phyloP scores from a whole-genome alignment of 1,140 invertebrate genomes.

The Hyles euphorbiae region DNA sequence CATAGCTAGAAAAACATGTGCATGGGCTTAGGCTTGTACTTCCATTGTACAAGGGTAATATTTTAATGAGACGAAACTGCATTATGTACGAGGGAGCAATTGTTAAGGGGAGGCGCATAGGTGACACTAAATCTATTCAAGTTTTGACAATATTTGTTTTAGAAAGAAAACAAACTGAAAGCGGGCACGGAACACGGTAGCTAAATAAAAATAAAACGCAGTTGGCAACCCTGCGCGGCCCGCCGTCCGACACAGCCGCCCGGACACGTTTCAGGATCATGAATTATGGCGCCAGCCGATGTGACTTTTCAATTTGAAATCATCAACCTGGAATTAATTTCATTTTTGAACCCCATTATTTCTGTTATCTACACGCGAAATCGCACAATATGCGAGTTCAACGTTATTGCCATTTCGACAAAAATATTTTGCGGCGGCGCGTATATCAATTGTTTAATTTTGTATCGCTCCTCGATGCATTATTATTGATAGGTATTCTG shows the following conservation, averaged over 20 bases:
- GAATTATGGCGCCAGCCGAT: constrained; percentile 73
- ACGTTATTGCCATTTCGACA: constrained; percentile 62
- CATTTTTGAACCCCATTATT: constrained; percentile 76
- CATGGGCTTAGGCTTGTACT: constrained; percentile 14
- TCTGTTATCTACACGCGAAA: constrained; percentile 69
- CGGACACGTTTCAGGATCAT: constrained; percentile 74
- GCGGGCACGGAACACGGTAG: background rate
- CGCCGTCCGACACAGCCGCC: constrained; percentile 64
- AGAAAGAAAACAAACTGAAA: no score
- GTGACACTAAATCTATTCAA: no score
- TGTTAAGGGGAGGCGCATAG: no score
- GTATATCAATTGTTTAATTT: constrained; percentile 34
- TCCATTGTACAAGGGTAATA: no score
- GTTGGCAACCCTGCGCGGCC: constrained; percentile 44
- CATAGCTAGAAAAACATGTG: constrained; percentile 1
- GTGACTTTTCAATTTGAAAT: constrained; percentile 76
- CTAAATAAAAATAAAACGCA: constrained; percentile 1
- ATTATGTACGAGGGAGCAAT: no score
- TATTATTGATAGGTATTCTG: no score
- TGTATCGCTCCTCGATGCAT: constrained; percentile 8
- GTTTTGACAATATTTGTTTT: no score
- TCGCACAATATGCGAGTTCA: constrained; percentile 70
- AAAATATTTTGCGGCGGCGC: constrained; percentile 55
- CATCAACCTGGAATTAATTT: constrained; percentile 76
- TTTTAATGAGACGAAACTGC: no score